These are phyloP conservation scores for Montifringilla adamsi DNA, from an alignment of 2,113 vertebrate genomes.

Conservation along the genomic window DNA sequence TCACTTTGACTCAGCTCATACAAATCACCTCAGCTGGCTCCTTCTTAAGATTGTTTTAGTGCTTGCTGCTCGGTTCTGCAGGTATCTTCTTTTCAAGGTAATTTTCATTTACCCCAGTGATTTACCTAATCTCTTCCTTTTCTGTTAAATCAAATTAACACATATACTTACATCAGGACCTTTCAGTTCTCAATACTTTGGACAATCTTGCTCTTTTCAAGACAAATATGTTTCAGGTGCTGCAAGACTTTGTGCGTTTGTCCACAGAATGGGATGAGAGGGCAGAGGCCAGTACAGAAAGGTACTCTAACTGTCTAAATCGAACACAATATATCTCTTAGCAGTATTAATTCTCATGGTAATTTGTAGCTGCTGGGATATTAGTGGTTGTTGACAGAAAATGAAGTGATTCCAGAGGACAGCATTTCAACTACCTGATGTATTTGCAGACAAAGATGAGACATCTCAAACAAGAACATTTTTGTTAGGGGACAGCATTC, in stretches of 20 bases:
- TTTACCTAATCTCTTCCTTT: background rate
- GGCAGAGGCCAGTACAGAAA: background rate
- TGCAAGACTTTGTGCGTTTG: background rate
- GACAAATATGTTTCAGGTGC: background rate
- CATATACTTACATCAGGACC: background rate
- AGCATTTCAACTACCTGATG: background rate
- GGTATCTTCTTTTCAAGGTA: background rate
- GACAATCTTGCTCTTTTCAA: background rate
- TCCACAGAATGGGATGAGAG: accelerated
- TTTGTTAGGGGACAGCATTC: background rate
- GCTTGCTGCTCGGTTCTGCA: background rate
- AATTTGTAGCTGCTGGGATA: background rate
- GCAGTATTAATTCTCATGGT: background rate
- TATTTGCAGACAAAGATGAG: background rate
- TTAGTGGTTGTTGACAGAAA: background rate
- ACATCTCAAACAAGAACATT: background rate
- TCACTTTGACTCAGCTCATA: background rate
- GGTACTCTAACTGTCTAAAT: background rate
- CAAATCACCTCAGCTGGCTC: background rate
- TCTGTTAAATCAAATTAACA: background rate
- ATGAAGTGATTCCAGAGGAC: background rate
- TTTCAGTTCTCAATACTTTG: background rate
- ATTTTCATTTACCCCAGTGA: background rate
- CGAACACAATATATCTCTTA: background rate
- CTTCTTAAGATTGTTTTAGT: background rate